These are phyloP conservation scores for Eupsilia transversa DNA, from an alignment of 2,888 invertebrate genomes.

Conservation along the genomic window DNA sequence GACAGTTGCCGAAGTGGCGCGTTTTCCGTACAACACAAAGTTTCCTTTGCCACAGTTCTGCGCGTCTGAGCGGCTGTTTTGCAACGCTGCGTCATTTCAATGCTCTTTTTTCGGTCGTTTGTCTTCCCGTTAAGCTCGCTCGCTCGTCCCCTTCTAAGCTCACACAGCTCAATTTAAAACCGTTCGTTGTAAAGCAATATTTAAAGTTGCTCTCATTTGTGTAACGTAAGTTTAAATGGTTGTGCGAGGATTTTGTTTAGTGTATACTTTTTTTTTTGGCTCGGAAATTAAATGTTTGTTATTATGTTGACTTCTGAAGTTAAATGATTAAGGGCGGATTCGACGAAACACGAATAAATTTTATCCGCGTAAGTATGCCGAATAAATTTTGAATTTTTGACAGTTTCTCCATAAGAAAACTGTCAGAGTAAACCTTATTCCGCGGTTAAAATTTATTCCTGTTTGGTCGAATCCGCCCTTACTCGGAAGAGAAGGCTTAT, in stretches of 20 bases:
- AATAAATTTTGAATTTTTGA: too few relatives aligned
- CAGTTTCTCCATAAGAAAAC: too few relatives aligned
- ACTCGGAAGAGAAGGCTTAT: too few relatives aligned
- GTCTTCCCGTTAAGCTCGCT: conserved; percentile 74
- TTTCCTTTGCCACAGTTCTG: conserved; percentile 59
- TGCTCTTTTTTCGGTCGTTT: conserved; percentile 78
- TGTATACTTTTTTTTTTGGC: conserved; percentile 19
- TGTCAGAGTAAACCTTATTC: too few relatives aligned
- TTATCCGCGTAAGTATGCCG: too few relatives aligned
- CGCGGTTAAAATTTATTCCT: too few relatives aligned
- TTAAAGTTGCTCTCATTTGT: conserved; percentile 75
- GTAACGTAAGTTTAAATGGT: conserved; percentile 70
- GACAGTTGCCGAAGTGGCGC: conserved; percentile 39
- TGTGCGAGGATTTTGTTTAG: conserved; percentile 49
- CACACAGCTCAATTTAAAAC: conserved; percentile 77
- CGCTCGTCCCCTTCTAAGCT: conserved; percentile 71
- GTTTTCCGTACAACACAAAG: conserved; percentile 50
- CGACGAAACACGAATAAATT: too few relatives aligned
- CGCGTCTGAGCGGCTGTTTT: conserved; percentile 67
- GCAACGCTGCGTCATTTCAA: conserved; percentile 70
- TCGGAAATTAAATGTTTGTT: conserved; percentile 16
- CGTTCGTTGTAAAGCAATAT: conserved; percentile 74
- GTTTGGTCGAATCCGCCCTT: too few relatives aligned
- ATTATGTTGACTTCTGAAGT: not conserved
- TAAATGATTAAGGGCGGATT: conserved; percentile 18